These are phyloP conservation scores for Caprella mutica DNA, from an alignment of 2,888 invertebrate genomes.

Conservation along the genomic window DNA sequence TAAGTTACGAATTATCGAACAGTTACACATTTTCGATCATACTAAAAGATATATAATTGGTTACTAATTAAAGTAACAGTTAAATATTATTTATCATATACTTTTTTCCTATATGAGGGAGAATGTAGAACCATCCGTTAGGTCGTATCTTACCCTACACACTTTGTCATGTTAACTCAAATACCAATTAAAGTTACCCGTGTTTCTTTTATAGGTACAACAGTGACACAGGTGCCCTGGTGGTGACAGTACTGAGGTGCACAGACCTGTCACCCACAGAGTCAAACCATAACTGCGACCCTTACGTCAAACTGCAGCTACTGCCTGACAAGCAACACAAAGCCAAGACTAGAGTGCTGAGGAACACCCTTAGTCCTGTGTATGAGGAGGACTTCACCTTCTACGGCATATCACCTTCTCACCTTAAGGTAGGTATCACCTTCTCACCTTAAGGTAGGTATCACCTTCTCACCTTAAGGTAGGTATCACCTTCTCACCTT, in stretches of 20 bases:
- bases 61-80: too few species aligned
- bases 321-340: slow-evolving; percentile 96
- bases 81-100: too few species aligned
- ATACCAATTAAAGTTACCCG: neutral
- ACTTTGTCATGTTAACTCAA: neutral
- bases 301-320: slow-evolving; percentile 93
- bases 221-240: slow-evolving; percentile 75
- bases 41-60: too few species aligned
- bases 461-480: too few species aligned
- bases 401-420: slow-evolving; percentile 79
- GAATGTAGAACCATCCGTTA: too few species aligned
- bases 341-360: slow-evolving; percentile 88
- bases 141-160: neutral
- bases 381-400: slow-evolving; percentile 99
- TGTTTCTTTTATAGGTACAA: slow-evolving; percentile 55
- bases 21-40: too few species aligned
- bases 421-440: slow-evolving; percentile 55
- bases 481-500: too few species aligned
- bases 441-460: too few species aligned
- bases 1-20: too few species aligned
- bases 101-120: too few species aligned
- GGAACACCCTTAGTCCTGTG: slow-evolving; percentile 89
- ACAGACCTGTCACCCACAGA: slow-evolving; percentile 76
- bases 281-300: slow-evolving; percentile 71
- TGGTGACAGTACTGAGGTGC: slow-evolving; percentile 84